Evolutionary conservation across 2,888 invertebrate genomes (phyloP).

Genomic region (Trissolcus brochymenae): DNA sequence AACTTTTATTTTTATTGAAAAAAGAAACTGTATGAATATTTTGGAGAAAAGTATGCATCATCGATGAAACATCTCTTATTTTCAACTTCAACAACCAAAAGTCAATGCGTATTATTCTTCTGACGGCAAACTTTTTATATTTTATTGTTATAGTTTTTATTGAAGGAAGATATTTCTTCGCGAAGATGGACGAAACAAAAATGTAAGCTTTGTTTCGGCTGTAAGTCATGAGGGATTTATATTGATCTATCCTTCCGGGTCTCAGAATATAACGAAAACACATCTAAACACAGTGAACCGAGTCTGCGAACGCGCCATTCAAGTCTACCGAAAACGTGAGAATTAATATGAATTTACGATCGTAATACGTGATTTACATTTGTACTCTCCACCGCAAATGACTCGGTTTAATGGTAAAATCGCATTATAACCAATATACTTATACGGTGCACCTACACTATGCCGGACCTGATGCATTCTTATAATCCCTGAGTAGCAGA

Average conservation of each 20-base stretch:
- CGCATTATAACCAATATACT: slow-evolving; percentile 48
- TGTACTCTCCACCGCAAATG: slow-evolving; percentile 44
- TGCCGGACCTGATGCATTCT: slow-evolving; percentile 16
- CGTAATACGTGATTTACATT: slow-evolving; percentile 47
- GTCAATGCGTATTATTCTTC: no score
- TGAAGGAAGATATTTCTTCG: slow-evolving; percentile 28
- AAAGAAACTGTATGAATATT: no score
- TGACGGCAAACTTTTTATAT: no score
- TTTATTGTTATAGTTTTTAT: no score
- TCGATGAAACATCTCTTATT: no score
- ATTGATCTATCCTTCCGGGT: slow-evolving; percentile 16
- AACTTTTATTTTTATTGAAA: slow-evolving; percentile 29
- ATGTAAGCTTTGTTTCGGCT: slow-evolving; percentile 24
- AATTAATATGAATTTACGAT: slow-evolving; percentile 54
- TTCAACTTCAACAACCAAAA: no score
- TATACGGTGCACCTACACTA: slow-evolving; percentile 23
- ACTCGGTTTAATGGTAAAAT: slow-evolving; percentile 47
- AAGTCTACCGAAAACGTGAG: slow-evolving; percentile 40
- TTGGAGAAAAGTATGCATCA: no score
- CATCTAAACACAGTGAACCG: slow-evolving; percentile 27
- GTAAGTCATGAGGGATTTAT: slow-evolving; percentile 25
- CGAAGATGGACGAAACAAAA: slow-evolving; percentile 17
- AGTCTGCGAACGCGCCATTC: slow-evolving; percentile 14
- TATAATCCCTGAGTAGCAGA: slow-evolving; percentile 41
- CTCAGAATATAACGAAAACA: slow-evolving; percentile 23